phyloP scores from a whole-genome alignment of 2,888 invertebrate species.

The Malachius bipustulatus region DNA sequence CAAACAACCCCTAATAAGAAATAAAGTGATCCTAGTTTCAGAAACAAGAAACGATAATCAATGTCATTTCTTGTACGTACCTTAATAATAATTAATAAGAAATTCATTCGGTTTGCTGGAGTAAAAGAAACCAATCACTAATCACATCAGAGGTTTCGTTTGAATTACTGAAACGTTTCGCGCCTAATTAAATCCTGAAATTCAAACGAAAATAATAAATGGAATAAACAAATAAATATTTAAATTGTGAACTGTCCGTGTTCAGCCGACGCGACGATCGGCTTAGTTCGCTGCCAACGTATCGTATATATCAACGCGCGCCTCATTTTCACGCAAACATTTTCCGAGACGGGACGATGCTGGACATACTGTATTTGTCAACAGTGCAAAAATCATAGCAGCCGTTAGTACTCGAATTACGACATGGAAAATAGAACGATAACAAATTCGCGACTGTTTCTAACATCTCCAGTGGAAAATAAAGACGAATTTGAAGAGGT shows the following conservation, averaged over 20 bases:
- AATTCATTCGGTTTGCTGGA: too few species aligned
- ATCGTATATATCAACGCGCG: slow-evolving; percentile 38
- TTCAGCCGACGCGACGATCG: slow-evolving; percentile 19
- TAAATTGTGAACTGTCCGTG: slow-evolving; percentile 9
- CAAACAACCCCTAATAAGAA: too few species aligned
- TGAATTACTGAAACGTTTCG: too few species aligned
- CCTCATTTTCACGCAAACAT: slow-evolving; percentile 39
- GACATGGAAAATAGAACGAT: slow-evolving; percentile 30
- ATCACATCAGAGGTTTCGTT: too few species aligned
- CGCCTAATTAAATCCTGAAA: too few species aligned
- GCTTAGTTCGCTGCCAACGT: slow-evolving; percentile 23
- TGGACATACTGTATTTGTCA: slow-evolving; percentile 45
- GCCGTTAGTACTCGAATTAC: slow-evolving; percentile 27
- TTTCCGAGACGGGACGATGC: slow-evolving; percentile 46
- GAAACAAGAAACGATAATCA: too few species aligned
- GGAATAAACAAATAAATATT: slow-evolving; percentile 2
- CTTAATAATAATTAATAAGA: too few species aligned
- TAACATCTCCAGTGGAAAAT: slow-evolving; percentile 72
- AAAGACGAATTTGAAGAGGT: slow-evolving; percentile 89
- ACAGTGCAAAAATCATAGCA: slow-evolving; percentile 47
- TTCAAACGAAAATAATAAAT: too few species aligned
- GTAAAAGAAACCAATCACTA: too few species aligned
- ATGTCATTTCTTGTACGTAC: too few species aligned
- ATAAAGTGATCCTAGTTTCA: too few species aligned
- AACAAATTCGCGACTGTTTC: slow-evolving; percentile 61